Evolutionary conservation across 2,888 invertebrate species (phyloP), one percentile per base, ranked within the genome.

Genomic region (Volucella zonaria): DNA sequence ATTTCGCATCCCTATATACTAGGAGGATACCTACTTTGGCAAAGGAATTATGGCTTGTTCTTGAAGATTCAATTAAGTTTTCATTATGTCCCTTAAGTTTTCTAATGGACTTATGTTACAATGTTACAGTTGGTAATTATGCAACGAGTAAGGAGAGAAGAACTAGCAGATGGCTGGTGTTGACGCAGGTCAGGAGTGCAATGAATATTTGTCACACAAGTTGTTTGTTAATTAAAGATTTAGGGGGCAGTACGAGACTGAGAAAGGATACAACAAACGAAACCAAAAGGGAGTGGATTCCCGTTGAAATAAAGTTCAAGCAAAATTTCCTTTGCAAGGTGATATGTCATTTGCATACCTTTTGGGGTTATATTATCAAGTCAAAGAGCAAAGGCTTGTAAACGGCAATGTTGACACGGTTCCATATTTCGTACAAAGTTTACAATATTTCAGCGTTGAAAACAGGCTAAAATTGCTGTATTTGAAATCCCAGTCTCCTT

Each of bases 11-110:
- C 6, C 31, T 31, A 31, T 6, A 31, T 31, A 1, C 4, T 31
- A 6, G 6, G 31, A 6, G 6, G 31, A 31, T 31, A 31, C 31
- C 31, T 31, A 31, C 31, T 31, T 6, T 31, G 31, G 56, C 14
- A 23, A 71, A 67, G 67, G 42, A 62, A 45, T 74, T 74, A 73
- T 74, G 45, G n/a, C 79, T 56, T 59, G 64, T 64, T 71, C 70
- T 66, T 79, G 31, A 31, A 64, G 45, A 83, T 83, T 83, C 79
- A 83, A 83, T 83, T 83, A 83, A 80, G 83, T 71, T 80, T 73
- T 71, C 70, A 66, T 67, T 71, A 71, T 71, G 70, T 83, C 66
- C 70, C 43, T 59, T 51, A 43, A 70, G 59, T 74, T 68, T 79
- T 59, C 59, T 59, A 70, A 75, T 73, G 78, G 62, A 74, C 73